Percentiles rank a stretch among this genome's conserved stretches.
These are phyloP conservation scores for Drosophila parabipectinata DNA, from an alignment of 1,140 invertebrate species.

Conservation along the genomic window DNA sequence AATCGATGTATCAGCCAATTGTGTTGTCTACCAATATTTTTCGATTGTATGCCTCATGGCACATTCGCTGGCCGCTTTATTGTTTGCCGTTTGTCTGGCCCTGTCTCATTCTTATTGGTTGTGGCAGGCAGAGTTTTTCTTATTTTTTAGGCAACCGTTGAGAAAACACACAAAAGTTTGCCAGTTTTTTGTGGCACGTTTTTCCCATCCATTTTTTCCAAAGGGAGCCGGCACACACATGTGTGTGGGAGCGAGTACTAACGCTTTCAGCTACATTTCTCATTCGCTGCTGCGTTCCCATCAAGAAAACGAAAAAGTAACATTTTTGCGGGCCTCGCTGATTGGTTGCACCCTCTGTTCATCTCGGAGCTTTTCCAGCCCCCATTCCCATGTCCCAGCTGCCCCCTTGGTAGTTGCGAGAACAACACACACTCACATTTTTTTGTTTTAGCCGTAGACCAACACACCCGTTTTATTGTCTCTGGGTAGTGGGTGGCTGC, in stretches of 20 bases:
- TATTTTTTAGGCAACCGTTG: constrained; percentile 70
- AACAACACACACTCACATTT: constrained; percentile 50
- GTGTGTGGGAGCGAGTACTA: constrained; percentile 37
- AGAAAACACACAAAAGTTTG: constrained; percentile 76
- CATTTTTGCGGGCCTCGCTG: constrained; percentile 65
- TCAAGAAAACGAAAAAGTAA: constrained; percentile 78
- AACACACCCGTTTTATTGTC: constrained; percentile 79
- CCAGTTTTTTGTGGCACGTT: constrained; percentile 27
- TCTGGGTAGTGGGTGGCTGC: constrained; percentile 10
- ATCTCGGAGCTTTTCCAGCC: constrained; percentile 36
- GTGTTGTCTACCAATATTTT: constrained; percentile 23
- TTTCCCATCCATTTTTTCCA: not conserved
- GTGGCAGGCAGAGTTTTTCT: constrained; percentile 53
- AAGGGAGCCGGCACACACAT: constrained; percentile 12
- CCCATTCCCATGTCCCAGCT: not conserved
- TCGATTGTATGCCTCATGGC: not conserved
- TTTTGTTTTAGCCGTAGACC: constrained; percentile 74
- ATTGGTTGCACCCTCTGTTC: constrained; percentile 61
- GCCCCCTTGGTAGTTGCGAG: constrained; percentile 5
- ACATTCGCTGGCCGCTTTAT: constrained; percentile 21
- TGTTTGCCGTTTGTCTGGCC: constrained; percentile 66
- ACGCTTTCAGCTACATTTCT: constrained; percentile 73
- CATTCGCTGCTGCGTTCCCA: constrained; percentile 71
- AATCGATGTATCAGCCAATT: constrained; percentile 13
- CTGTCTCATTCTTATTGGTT: constrained; percentile 63